Evolutionary conservation across 2,797 vertebrate species (phyloP), one percentile per base, ranked within the genome.

Genomic region (Hirundo rustica): DNA sequence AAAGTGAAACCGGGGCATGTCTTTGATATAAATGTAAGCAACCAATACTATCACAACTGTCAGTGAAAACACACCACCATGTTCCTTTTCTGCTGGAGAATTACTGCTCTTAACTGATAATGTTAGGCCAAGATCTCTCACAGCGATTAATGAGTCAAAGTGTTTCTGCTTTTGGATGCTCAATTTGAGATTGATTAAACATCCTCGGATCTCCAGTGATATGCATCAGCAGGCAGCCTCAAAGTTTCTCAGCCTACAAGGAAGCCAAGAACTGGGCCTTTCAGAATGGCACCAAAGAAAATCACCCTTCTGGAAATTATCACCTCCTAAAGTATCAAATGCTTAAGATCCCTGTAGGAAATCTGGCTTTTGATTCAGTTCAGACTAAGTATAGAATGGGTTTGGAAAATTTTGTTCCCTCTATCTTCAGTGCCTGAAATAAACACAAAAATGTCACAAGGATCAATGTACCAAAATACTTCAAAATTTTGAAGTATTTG

Each of bases 81-180:
- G 36, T 15, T 85, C 66, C 55, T 92, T 60, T 83, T 65, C 86
- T 58, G 21, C 17, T 36, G 45, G 44, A 40, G 29, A 80, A 55
- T 73, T 57, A 32, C 10, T 85, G 23, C 16, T 85, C 58, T 81
- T 84, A 80, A 84, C 29, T 51, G 80, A 84, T 34, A 84, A 3
- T 26, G 65, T 32, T 34, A 73, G 54, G 54, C 57, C 44, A 77
- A 91, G 81, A 80, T 89, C 50, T 89, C 66, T 72, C 62, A 18
- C n/a, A 53, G 44, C 3, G 25, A 80, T 83, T 94, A 89, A 80
- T 19, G 50, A 85, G 27, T 36, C 1, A 1, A 48, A 73, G 25
- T 27, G 44, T 76, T 92, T 79, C 87, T 92, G 89, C 68, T 91
- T 91, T 80, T n/a, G 76, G 95, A 85, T 81, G 88, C 66, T 92